These are phyloP conservation scores for Ophraella communa DNA, from an alignment of 2,888 invertebrate species.

Conservation along the genomic window DNA sequence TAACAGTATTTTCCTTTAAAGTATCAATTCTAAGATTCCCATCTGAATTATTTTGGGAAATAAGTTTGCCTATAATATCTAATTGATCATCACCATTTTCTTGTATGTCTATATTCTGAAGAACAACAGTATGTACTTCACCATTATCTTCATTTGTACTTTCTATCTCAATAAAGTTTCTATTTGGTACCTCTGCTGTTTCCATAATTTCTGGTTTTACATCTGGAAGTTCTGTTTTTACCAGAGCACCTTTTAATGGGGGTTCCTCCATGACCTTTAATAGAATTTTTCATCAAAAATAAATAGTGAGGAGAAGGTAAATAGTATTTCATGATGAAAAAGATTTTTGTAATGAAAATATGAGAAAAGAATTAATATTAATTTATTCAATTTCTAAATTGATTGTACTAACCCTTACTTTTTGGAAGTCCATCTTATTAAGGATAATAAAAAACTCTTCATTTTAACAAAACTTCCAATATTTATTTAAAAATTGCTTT, in stretches of 20 bases:
- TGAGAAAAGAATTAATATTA: too few relatives aligned
- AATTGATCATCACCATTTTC: conserved; percentile 32
- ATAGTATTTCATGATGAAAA: too few relatives aligned
- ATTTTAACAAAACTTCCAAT: too few relatives aligned
- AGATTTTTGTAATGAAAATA: too few relatives aligned
- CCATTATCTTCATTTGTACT: conserved; percentile 20
- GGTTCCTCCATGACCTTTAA: conserved; percentile 27
- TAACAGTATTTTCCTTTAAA: conserved; percentile 38
- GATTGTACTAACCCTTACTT: too few relatives aligned
- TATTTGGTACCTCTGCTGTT: neutral
- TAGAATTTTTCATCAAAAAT: neutral
- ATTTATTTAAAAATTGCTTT: too few relatives aligned
- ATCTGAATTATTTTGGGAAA: conserved; percentile 44
- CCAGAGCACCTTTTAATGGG: neutral
- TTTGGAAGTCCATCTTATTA: too few relatives aligned
- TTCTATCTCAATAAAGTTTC: conserved; percentile 1
- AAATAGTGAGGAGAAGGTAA: too few relatives aligned
- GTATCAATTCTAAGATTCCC: conserved; percentile 46
- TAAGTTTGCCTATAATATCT: conserved; percentile 45
- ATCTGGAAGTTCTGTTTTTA: conserved; percentile 24
- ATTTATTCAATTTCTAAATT: too few relatives aligned
- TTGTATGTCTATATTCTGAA: conserved; percentile 43
- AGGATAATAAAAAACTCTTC: too few relatives aligned
- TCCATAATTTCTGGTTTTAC: neutral
- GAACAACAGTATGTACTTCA: conserved; percentile 39